phyloP scores from a whole-genome alignment of 2,888 invertebrate genomes.

The Cataglyphis livida region DNA sequence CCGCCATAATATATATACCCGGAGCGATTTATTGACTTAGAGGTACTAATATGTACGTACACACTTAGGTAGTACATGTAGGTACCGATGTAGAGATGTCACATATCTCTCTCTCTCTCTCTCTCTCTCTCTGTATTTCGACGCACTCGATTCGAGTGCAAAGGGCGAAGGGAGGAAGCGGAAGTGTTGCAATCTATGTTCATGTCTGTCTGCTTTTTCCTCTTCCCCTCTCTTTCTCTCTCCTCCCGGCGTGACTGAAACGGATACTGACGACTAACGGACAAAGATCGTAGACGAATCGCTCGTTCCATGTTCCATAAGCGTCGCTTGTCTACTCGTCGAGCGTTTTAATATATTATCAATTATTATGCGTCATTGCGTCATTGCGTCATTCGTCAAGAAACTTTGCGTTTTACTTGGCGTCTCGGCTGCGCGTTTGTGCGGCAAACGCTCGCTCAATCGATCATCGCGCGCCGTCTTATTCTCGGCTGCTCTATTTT shows the following conservation, averaged over 20 bases:
- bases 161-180: slow-evolving; percentile 16
- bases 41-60: slow-evolving; percentile 37
- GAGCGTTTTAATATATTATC: slow-evolving; percentile 2
- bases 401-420: slow-evolving; percentile 6
- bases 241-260: background rate
- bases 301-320: background rate
- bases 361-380: slow-evolving; percentile 8
- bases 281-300: slow-evolving; percentile 14
- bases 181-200: slow-evolving; percentile 16
- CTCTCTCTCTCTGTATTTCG: slow-evolving; percentile 12
- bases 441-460: slow-evolving; percentile 2
- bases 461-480: slow-evolving; percentile 20
- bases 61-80: slow-evolving; percentile 27
- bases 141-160: background rate
- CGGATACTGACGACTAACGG: slow-evolving; percentile 26
- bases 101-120: background rate
- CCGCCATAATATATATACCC: slow-evolving; percentile 49
- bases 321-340: background rate
- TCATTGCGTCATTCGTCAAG: slow-evolving; percentile 9
- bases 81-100: slow-evolving; percentile 8
- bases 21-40: slow-evolving; percentile 55
- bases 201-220: slow-evolving; percentile 8
- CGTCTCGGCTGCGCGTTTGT: background rate
- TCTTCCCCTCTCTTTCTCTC: background rate
- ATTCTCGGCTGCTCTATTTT: slow-evolving; percentile 20